phyloP scores from a whole-genome alignment of 2,888 invertebrate species.

The Cepaea hortensis region DNA sequence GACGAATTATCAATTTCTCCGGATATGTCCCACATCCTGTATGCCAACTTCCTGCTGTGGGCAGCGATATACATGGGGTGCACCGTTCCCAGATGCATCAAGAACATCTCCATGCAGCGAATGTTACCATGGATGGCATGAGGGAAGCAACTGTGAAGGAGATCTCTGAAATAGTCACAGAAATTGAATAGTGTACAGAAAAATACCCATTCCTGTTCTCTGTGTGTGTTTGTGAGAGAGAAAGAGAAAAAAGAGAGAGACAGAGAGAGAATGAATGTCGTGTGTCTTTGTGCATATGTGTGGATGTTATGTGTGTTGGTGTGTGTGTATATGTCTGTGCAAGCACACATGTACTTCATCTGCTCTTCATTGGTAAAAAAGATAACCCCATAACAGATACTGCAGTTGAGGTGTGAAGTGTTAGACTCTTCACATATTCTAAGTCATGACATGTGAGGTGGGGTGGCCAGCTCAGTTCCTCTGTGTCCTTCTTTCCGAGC shows the following conservation, averaged over 20 bases:
- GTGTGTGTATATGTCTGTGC: too few species aligned
- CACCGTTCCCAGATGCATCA: slow-evolving; percentile 70
- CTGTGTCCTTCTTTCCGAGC: too few species aligned
- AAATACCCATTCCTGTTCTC: neutral
- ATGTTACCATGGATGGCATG: slow-evolving; percentile 59
- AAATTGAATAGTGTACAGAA: neutral
- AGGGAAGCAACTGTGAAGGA: slow-evolving; percentile 67
- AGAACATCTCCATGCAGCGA: slow-evolving; percentile 69
- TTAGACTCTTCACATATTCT: too few species aligned
- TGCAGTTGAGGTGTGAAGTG: too few species aligned
- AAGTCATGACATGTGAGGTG: too few species aligned
- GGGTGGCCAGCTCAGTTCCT: too few species aligned
- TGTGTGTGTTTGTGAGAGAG: neutral
- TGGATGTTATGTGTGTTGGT: too few species aligned
- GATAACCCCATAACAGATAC: too few species aligned
- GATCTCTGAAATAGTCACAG: slow-evolving; percentile 55
- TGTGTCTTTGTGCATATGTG: too few species aligned
- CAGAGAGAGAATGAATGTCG: neutral
- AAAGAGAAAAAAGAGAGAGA: neutral
- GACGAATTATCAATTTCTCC: slow-evolving; percentile 62
- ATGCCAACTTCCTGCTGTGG: slow-evolving; percentile 67
- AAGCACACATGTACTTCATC: too few species aligned
- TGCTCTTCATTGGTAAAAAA: too few species aligned
- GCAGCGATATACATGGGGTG: slow-evolving; percentile 64
- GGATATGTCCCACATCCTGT: slow-evolving; percentile 65